Conservation (phyloP, 2,797 vertebrate genomes). For the Dromococcyx pavoninus region DNA sequence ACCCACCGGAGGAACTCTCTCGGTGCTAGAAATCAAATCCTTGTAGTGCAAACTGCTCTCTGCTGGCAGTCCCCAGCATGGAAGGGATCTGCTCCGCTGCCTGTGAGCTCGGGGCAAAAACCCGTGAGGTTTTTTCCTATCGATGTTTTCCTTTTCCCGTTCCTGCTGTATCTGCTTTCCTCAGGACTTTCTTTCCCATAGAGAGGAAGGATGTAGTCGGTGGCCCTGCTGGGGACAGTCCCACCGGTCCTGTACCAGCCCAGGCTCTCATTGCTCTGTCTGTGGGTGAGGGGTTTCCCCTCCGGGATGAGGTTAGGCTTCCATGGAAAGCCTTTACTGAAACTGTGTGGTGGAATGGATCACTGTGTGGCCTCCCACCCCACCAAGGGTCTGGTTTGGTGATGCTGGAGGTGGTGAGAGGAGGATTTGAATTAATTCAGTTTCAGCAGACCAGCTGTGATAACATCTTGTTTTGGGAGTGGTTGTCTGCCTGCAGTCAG, state of each 20-base stretch:
- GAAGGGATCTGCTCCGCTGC: not conserved
- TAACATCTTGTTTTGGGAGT: not conserved
- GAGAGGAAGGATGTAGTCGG: not conserved
- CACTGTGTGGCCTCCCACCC: not conserved
- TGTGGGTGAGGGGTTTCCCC: too few relatives aligned
- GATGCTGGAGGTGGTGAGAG: not conserved
- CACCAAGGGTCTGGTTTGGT: not conserved
- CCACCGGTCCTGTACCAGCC: not conserved
- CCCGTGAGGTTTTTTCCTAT: not conserved
- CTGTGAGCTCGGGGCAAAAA: not conserved
- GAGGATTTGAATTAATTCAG: not conserved
- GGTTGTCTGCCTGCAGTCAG: not conserved
- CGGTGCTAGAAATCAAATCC: not conserved
- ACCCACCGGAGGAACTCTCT: too few relatives aligned
- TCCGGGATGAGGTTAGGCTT: not conserved
- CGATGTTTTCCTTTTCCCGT: not conserved
- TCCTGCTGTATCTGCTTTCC: not conserved
- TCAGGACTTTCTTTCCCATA: not conserved
- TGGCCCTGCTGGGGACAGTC: not conserved
- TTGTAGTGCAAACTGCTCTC: not conserved
- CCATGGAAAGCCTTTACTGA: not conserved
- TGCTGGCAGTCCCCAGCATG: not conserved
- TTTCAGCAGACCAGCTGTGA: not conserved
- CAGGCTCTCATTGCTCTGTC: too few relatives aligned
- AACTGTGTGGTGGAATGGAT: not conserved